Evolutionary conservation across 2,797 vertebrate genomes (phyloP), one percentile per base, ranked within the genome.

Genomic region (Sandelia bainsii): DNA sequence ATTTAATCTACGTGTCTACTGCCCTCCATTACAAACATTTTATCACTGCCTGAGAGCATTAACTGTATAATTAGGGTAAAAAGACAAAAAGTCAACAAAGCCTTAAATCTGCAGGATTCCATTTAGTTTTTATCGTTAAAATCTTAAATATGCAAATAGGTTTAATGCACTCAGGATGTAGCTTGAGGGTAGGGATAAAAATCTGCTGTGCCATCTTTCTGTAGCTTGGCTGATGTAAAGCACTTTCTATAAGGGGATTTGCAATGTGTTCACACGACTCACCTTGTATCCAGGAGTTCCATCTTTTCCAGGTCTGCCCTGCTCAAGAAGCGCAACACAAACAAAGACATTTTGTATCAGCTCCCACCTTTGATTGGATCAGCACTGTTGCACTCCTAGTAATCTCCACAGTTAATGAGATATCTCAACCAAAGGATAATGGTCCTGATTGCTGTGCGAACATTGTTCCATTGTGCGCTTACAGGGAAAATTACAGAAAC

Each of bases 251-350:
- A 89, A 84, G 84, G 83, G 84, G 84, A 90, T 92, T 89, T 88
- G 79, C 51, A 67, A 25, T 20, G n/a, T 45, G 64, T 65, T 67
- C 12, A 40, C 62, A 72, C 65, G 61, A 71, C 93, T 93, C 95
- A 99, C 98, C 97, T 96, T 96, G 83, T 95, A 93, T 90, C 98
- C 98, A 48, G 97, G 96, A 89, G 96, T 94, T 87, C 98, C 98
- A 92, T 98, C 97, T 93, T 96, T 98, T 90, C 98, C 98, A 79
- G 95, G 93, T 89, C 94, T 93, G 76, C 98, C 98, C 98, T 99
- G 92, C 82, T 84, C 91, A 75, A 82, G 72, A 19, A 90, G 83
- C 71, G 81, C 70, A 92, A 90, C 86, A 91, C 79, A 93, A 92
- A 92, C 89, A 91, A 81, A 89, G 89, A 63, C 88, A 90, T 85